These are phyloP conservation scores for Ctenoplectra terminalis DNA, from an alignment of 1,140 invertebrate species.

Conservation along the genomic window DNA sequence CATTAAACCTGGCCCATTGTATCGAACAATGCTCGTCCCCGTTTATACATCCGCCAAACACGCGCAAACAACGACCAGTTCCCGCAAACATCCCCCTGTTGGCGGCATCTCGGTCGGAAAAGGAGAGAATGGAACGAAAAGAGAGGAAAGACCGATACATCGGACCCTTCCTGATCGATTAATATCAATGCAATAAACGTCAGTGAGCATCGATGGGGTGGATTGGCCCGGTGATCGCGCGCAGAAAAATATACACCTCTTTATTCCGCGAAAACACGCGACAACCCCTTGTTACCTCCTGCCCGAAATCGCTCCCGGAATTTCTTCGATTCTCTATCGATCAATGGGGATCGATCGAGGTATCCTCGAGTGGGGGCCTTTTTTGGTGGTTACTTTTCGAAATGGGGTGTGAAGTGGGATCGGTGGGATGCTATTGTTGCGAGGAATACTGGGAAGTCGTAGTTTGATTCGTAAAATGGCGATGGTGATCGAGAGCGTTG, in stretches of 20 bases:
- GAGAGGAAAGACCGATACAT: slow-evolving; percentile 23
- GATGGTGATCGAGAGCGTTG: too few relatives aligned
- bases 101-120: slow-evolving; percentile 15
- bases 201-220: slow-evolving; percentile 36
- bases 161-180: slow-evolving; percentile 53
- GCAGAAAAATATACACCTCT: slow-evolving; percentile 44
- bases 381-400: too few relatives aligned
- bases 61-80: slow-evolving; percentile 18
- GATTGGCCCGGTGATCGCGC: slow-evolving; percentile 3
- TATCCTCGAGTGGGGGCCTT: too few relatives aligned
- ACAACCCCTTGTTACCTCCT: not conserved
- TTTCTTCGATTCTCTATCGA: too few relatives aligned
- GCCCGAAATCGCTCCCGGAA: not conserved
- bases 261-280: slow-evolving; percentile 49
- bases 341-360: too few relatives aligned
- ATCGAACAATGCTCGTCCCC: slow-evolving; percentile 33
- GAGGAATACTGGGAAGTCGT: too few relatives aligned
- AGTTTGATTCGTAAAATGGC: too few relatives aligned
- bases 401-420: too few relatives aligned
- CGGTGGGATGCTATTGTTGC: too few relatives aligned
- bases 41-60: slow-evolving; percentile 24
- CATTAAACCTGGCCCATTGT: slow-evolving; percentile 41
- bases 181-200: slow-evolving; percentile 65
- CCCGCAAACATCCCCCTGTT: slow-evolving; percentile 42
- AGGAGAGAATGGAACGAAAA: not conserved